Base-by-base conservation (phyloP, 2,888 invertebrate species). In the Phengaris alcon region DNA sequence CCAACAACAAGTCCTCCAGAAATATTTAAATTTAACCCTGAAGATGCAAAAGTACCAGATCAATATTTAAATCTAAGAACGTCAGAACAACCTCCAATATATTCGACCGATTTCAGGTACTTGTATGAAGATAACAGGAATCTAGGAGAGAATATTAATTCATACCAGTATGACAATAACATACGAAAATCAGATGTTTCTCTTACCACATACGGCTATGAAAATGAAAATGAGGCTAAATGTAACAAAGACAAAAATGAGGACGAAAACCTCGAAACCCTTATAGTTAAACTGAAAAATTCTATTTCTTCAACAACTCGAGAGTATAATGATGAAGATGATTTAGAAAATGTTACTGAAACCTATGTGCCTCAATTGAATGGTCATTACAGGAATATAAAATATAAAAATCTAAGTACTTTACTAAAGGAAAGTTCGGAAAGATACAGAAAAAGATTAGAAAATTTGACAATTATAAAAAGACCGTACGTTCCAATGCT, bases 321-420 rank as follows among this genome's bases (percentile, higher is more conserved):
- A 12, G 78, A 79, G 44, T 52, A 75, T 57, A 74, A 76, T 13
- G 73, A 75, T 12, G 76, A 74, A 74, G 79, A 78, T 52, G 70
- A 77, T 51, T 52, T 75, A 12, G 76, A 79, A 74, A 69, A 76
- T 10, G 84, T 82, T 57, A 78, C 79, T 48, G 83, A 83, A 77
- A 89, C 88, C 0, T 90, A 90, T 74, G 88, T 90, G 35, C 91
- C 91, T 5, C 91, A 89, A 82, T 88, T 89, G 73, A 93, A 93
- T 78, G 91, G 93, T 12, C 93, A 93, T 80, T 90, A 91, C 72
- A 86, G 91, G 81, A 89, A 85, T 78, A 81, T 87, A 13, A 86
- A 85, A 77, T 84, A 84, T 77, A 87, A 88, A 77, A 85, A 82
- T 57, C 81, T 87, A 69, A 85, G 84, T 72, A 81, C 80, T 64